A percentile compares a stretch with the other conserved stretches of the same genome.
phyloP scores from a whole-genome alignment of 2,797 vertebrate species.

The Anableps anableps region DNA sequence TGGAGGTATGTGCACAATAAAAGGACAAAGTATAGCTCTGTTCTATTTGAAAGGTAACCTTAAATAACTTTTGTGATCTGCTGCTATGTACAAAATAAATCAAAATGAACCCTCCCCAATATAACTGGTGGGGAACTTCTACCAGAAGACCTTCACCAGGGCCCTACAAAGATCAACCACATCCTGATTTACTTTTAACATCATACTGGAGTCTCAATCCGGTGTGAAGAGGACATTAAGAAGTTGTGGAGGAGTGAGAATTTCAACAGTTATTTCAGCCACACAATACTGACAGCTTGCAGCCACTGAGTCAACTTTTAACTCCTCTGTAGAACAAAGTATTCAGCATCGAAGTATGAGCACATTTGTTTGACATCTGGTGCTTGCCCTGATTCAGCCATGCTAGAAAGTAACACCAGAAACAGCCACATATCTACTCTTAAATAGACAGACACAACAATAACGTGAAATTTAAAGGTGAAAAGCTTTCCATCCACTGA shows the following conservation, averaged over 20 bases:
- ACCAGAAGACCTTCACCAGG: neutral
- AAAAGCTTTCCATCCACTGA: neutral
- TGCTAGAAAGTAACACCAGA: neutral
- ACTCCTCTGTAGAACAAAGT: slow-evolving; percentile 3
- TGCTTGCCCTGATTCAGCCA: neutral
- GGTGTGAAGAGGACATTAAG: neutral
- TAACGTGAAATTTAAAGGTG: neutral
- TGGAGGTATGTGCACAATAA: too few relatives aligned
- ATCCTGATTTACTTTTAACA: neutral
- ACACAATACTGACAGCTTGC: neutral
- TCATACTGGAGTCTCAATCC: neutral
- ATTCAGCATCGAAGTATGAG: neutral
- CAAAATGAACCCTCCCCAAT: neutral
- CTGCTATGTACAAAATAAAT: neutral
- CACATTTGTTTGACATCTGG: neutral
- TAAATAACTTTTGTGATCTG: too few relatives aligned
- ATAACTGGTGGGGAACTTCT: neutral
- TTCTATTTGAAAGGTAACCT: too few relatives aligned
- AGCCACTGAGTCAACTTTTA: neutral
- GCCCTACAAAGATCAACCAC: neutral
- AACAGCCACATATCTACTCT: neutral
- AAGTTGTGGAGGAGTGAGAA: slow-evolving; percentile 4
- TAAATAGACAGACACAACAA: neutral
- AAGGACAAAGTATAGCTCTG: too few relatives aligned
- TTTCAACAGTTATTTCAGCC: neutral